phyloP scores from a whole-genome alignment of 2,113 vertebrate genomes.

The Ginglymostoma cirratum region DNA sequence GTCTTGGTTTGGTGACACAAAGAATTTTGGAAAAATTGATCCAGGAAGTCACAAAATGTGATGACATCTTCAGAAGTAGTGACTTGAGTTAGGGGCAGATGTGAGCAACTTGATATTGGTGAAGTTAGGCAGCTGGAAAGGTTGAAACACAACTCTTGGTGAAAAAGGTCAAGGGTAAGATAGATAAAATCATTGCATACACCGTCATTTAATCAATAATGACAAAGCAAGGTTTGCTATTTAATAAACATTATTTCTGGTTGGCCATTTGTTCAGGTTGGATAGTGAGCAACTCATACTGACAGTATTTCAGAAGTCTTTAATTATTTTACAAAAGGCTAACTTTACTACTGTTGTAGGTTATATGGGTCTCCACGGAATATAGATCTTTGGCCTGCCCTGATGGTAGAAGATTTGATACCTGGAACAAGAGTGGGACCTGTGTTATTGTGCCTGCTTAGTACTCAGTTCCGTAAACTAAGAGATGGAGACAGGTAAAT shows the following conservation, averaged over 20 bases:
- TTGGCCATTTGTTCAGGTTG: neutral
- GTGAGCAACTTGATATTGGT: neutral
- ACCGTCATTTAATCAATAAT: neutral
- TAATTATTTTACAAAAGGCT: neutral
- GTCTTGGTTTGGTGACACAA: no score
- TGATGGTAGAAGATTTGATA: constrained; percentile 59
- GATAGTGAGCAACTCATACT: no score
- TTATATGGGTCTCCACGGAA: constrained; percentile 60
- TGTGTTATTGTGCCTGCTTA: constrained; percentile 55
- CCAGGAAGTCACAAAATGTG: neutral
- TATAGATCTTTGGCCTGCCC: constrained; percentile 58
- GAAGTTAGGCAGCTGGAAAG: neutral
- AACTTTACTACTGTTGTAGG: constrained; percentile 40
- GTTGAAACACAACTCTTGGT: neutral
- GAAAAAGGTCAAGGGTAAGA: neutral
- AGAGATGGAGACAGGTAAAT: constrained; percentile 59
- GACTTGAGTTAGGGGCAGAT: neutral
- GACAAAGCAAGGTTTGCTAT: neutral
- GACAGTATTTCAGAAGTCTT: neutral
- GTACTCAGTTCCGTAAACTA: constrained; percentile 53
- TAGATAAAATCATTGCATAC: neutral
- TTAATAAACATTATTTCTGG: neutral
- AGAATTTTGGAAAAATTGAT: neutral
- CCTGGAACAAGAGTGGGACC: constrained; percentile 57
- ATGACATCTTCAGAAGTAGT: neutral